A percentile compares a stretch with the other conserved stretches of the same genome.
Conservation (phyloP, 2,888 invertebrate genomes). For the Drosophila fungiperda region DNA sequence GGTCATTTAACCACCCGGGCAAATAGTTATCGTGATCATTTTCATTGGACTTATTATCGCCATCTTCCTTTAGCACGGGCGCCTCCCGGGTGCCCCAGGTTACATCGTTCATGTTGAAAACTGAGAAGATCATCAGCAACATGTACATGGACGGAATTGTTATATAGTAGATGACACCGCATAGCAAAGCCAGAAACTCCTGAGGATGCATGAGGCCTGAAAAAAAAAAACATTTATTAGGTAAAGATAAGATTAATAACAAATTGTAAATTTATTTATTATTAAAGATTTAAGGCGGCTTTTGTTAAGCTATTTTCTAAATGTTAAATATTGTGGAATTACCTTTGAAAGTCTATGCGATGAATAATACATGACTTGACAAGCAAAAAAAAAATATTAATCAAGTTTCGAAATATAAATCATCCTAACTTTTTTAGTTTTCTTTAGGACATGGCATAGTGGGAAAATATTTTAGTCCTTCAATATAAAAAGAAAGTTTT, state of each 20-base stretch:
- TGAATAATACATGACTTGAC: too few species aligned
- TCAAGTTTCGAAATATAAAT: neutral
- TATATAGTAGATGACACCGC: slow-evolving; percentile 93
- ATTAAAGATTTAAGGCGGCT: neutral
- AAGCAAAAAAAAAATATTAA: too few species aligned
- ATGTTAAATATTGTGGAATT: neutral
- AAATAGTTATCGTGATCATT: slow-evolving; percentile 63
- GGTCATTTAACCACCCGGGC: slow-evolving; percentile 89
- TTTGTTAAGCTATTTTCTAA: neutral
- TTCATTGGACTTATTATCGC: slow-evolving; percentile 1
- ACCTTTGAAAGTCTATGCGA: too few species aligned
- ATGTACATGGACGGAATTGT: slow-evolving; percentile 98
- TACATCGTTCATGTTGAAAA: slow-evolving; percentile 96
- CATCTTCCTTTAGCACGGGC: slow-evolving; percentile 78
- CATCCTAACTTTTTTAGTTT: neutral
- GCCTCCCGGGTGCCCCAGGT: slow-evolving; percentile 97
- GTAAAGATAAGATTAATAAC: neutral
- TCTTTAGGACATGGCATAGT: neutral
- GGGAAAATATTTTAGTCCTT: neutral
- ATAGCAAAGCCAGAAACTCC: slow-evolving; percentile 91
- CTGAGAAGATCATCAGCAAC: slow-evolving; percentile 94
- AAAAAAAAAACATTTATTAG: neutral
- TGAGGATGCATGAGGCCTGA: slow-evolving; percentile 91
- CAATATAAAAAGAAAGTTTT: neutral
- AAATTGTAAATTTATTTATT: neutral